Conservation (phyloP, 2,888 invertebrate genomes). For the Bhutanitis thaidina region DNA sequence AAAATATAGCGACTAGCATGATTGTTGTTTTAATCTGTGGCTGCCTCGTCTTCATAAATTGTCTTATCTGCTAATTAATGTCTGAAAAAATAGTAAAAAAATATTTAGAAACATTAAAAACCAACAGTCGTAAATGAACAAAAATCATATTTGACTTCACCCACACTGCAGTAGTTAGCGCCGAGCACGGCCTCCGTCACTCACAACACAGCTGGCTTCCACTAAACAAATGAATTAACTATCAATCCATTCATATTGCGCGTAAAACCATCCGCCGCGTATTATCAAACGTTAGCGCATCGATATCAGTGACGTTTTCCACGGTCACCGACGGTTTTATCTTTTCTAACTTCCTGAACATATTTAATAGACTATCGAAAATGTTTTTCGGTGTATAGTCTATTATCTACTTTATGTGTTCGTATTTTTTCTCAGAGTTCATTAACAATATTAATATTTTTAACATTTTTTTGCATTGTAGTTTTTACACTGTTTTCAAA, state of each 20-base stretch:
- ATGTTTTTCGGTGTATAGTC: slow-evolving; percentile 34
- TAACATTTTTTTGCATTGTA: slow-evolving; percentile 70
- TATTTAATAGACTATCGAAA: slow-evolving; percentile 46
- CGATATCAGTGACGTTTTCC: slow-evolving; percentile 70
- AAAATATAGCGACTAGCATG: background rate
- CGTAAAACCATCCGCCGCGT: slow-evolving; percentile 11
- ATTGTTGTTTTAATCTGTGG: background rate
- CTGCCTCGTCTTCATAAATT: background rate
- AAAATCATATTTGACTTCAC: slow-evolving; percentile 24
- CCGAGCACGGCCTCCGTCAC: slow-evolving; percentile 49
- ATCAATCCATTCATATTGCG: slow-evolving; percentile 43
- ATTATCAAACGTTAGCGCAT: slow-evolving; percentile 23
- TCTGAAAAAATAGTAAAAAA: too few relatives aligned
- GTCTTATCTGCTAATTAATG: too few relatives aligned
- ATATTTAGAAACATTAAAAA: too few relatives aligned
- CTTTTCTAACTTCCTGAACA: slow-evolving; percentile 42
- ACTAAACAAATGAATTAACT: slow-evolving; percentile 74
- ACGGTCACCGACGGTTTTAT: slow-evolving; percentile 42
- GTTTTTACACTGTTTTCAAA: slow-evolving; percentile 69
- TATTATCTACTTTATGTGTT: slow-evolving; percentile 37
- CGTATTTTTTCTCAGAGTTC: slow-evolving; percentile 45
- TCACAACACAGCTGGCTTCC: slow-evolving; percentile 64
- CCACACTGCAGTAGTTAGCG: slow-evolving; percentile 49
- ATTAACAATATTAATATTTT: slow-evolving; percentile 67
- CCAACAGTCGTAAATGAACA: background rate